Percentiles rank a stretch among this genome's conserved stretches.
Conservation (phyloP, 2,888 invertebrate species). For the Hydroisotoma schaefferi region DNA sequence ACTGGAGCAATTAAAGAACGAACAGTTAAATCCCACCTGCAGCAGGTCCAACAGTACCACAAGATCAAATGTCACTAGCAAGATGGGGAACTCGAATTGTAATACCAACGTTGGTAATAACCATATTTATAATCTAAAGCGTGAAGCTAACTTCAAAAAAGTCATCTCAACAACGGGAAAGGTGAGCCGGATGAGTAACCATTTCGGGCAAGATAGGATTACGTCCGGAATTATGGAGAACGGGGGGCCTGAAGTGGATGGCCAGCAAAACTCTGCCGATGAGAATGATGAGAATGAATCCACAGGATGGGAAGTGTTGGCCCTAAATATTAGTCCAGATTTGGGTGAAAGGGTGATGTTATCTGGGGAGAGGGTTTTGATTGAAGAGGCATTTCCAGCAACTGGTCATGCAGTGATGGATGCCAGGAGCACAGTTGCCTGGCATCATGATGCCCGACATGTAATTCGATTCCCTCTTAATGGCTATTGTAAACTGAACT, state of each 20-base stretch:
- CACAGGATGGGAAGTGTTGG: constrained; percentile 67
- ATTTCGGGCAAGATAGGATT: constrained; percentile 34
- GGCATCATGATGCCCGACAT: constrained; percentile 72
- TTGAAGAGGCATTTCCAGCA: constrained; percentile 64
- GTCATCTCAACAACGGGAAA: constrained; percentile 28
- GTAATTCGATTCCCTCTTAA: constrained; percentile 81
- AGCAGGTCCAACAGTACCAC: background rate
- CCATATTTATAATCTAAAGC: constrained; percentile 29
- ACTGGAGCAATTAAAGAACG: constrained; percentile 69
- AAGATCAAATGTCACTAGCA: background rate
- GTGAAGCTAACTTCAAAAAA: constrained; percentile 20
- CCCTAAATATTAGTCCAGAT: constrained; percentile 75
- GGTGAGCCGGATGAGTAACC: constrained; percentile 23
- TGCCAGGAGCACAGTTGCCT: constrained; percentile 71
- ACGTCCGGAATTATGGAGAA: too few relatives aligned
- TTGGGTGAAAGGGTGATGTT: constrained; percentile 76
- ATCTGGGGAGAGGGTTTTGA: constrained; percentile 71
- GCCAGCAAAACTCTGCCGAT: constrained; percentile 19
- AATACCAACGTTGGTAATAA: constrained; percentile 38
- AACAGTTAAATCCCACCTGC: constrained; percentile 48
- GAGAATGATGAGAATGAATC: constrained; percentile 12
- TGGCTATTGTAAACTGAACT: constrained; percentile 84
- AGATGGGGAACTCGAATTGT: constrained; percentile 14
- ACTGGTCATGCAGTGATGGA: constrained; percentile 71
- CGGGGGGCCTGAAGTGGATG: too few relatives aligned